phyloP scores from a whole-genome alignment of 2,888 invertebrate species.

The Achlya flavicornis region DNA sequence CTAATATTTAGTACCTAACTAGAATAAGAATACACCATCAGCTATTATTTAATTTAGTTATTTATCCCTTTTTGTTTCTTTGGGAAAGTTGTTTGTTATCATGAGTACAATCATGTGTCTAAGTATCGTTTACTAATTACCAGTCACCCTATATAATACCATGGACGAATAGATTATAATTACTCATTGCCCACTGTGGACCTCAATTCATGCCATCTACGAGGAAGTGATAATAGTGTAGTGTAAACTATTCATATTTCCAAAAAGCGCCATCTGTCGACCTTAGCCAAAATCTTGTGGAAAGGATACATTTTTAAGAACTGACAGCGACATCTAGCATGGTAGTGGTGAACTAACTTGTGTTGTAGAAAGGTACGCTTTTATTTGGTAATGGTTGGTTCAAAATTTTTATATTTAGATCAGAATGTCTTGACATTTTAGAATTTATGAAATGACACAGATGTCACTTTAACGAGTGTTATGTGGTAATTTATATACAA shows the following conservation, averaged over 20 bases:
- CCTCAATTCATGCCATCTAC: too few species aligned
- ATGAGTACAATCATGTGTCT: too few species aligned
- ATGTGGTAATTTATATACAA: background rate
- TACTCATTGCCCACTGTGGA: too few species aligned
- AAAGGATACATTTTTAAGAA: background rate
- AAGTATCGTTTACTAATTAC: too few species aligned
- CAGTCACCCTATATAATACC: too few species aligned
- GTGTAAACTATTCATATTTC: background rate
- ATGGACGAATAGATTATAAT: too few species aligned
- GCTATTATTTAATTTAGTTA: too few species aligned
- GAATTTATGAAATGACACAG: background rate
- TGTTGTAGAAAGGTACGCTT: background rate
- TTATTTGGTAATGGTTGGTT: background rate
- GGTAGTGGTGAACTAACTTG: conserved; percentile 18
- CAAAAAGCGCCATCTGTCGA: conserved; percentile 50
- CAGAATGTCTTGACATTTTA: background rate
- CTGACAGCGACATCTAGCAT: conserved; percentile 38
- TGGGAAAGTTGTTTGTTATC: too few species aligned
- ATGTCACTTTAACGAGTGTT: background rate
- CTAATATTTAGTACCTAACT: too few species aligned
- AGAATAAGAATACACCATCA: too few species aligned
- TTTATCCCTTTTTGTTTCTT: too few species aligned
- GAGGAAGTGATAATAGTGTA: too few species aligned
- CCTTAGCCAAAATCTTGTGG: conserved; percentile 19
- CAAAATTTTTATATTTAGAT: background rate